These are phyloP conservation scores for Beaufortia kweichowensis DNA, from an alignment of 2,113 vertebrate species.

Conservation along the genomic window DNA sequence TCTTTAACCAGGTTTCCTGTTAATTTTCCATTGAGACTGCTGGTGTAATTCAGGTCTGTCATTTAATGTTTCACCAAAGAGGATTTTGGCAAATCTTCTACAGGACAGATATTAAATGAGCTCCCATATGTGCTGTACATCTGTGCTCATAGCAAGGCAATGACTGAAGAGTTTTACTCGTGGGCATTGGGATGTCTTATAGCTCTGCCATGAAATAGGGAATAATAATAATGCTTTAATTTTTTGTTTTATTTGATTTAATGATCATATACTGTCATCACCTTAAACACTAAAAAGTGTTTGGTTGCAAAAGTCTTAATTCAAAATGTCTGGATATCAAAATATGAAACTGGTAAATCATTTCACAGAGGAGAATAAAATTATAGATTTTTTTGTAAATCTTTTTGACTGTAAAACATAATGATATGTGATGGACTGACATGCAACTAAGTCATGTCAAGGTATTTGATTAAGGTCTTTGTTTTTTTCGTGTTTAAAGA, in stretches of 20 bases:
- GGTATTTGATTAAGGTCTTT: no score
- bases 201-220: not conserved
- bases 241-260: not conserved
- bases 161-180: not conserved
- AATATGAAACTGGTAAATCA: no score
- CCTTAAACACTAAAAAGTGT: no score
- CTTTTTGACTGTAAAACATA: no score
- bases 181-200: not conserved
- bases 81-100: not conserved
- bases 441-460: no score
- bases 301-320: no score
- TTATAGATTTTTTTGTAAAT: no score
- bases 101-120: not conserved
- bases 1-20: not conserved
- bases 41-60: not conserved
- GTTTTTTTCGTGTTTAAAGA: no score
- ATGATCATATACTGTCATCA: constrained; percentile 30
- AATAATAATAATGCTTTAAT: no score
- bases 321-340: no score
- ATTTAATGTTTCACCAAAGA: not conserved
- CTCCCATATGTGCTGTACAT: not conserved
- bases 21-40: not conserved
- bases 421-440: no score
- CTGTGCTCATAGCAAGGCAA: not conserved
- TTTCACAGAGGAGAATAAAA: no score